Evolutionary conservation across 2,888 invertebrate species (phyloP), one percentile per base, ranked within the genome.

Genomic region (Fabriciana adippe): DNA sequence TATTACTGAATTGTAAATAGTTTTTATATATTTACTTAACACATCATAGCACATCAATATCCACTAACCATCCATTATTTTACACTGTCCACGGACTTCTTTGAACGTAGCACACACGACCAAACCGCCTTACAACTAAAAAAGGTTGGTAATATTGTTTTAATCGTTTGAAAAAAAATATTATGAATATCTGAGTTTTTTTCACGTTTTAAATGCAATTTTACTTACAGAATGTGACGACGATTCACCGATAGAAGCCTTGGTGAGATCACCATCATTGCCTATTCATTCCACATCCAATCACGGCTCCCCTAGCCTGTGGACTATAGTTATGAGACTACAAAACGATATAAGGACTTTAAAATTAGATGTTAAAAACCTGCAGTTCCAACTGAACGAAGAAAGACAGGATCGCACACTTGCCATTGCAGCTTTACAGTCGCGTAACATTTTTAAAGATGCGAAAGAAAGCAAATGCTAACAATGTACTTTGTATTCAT

Each of bases 291-390:
- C 84, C 66, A 81, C 82, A 15, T 79, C 85, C 62, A 79, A 78
- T 74, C 86, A 87, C 78, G 85, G 82, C 61, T 83, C 83, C 81
- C 95, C 96, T 83, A 95, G 95, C 78, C 88, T 97, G 77, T 95
- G 96, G 86, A 95, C 96, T 76, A 95, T 96, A 67, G 96, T 97
- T 73, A 95, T 96, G 92, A 94, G 95, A 71, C 86, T 97, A 77
- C 96, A 95, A 82, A 95, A 95, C 81, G 95, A 96, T 87, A 93
- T 97, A 73, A 94, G 94, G 78, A 93, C 94, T 68, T 87, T 96
- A 74, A 94, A 94, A 82, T 81, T 89, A 73, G 94, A 94, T 83
- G 93, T 96, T 75, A 91, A 92, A 70, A 89, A 93, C 74, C 82
- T 95, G 68, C 93, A 93, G 69, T 88, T 93, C 73, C 95, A 95